Evolutionary conservation across 2,888 invertebrate genomes (phyloP).

Genomic region (Amblyjoppa fuscipennis): DNA sequence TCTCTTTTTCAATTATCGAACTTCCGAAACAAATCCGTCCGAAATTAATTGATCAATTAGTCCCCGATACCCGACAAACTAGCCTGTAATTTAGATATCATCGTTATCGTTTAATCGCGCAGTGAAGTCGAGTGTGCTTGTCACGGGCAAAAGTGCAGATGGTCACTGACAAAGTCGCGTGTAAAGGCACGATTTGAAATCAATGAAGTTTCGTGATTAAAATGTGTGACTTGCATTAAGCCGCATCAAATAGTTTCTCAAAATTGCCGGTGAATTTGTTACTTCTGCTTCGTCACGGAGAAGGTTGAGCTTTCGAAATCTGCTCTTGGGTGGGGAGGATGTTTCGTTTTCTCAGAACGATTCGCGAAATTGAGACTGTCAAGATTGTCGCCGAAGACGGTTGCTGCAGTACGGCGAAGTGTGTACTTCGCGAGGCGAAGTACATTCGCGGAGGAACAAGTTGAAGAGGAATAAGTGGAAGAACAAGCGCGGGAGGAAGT

Average conservation of each 20-base stretch:
- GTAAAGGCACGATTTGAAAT: constrained; percentile 36
- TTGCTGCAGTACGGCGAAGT: constrained; percentile 9
- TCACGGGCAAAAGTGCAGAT: constrained; percentile 37
- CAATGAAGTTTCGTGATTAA: constrained; percentile 16
- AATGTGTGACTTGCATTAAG: neutral
- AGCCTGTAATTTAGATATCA: constrained; percentile 27
- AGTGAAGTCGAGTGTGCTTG: constrained; percentile 28
- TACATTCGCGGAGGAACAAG: constrained; percentile 10
- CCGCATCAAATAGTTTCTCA: neutral
- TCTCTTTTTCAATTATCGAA: neutral
- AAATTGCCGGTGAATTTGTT: neutral
- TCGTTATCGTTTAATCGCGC: constrained; percentile 25
- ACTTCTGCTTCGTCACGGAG: neutral
- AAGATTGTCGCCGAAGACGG: neutral
- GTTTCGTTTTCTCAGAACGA: neutral
- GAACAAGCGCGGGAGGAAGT: constrained; percentile 51
- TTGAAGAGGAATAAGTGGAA: constrained; percentile 42
- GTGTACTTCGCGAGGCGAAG: neutral
- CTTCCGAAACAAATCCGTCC: neutral
- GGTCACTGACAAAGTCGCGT: constrained; percentile 24
- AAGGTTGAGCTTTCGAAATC: no score
- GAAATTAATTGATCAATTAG: constrained; percentile 24
- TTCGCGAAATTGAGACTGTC: constrained; percentile 3
- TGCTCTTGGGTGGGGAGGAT: neutral
- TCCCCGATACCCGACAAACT: constrained; percentile 8